Evolutionary conservation across 2,797 vertebrate genomes (phyloP).

Genomic region (Cacajao melanocephalus): DNA sequence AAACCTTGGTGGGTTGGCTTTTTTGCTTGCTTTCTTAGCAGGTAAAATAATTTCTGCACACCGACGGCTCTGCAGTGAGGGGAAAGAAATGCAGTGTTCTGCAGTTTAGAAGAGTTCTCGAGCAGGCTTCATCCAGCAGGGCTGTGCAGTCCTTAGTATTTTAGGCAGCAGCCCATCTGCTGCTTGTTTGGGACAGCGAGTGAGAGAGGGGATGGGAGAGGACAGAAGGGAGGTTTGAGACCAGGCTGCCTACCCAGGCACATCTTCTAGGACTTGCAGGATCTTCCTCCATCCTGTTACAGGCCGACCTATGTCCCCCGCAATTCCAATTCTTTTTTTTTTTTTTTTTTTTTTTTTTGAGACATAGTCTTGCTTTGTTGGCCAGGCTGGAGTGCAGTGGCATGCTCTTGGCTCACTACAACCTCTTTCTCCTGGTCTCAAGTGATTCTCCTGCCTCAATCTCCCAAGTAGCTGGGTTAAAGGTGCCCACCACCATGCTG

Average conservation of each 20-base stretch:
- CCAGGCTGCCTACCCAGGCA: background rate
- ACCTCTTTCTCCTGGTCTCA: background rate
- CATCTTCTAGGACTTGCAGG: background rate
- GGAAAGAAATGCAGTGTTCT: background rate
- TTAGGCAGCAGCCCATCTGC: background rate
- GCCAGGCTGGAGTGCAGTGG: background rate
- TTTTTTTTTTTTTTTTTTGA: too few relatives aligned
- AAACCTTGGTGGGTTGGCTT: background rate
- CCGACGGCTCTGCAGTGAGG: background rate
- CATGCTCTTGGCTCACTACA: background rate
- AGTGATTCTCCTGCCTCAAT: background rate
- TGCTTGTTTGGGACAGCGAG: background rate
- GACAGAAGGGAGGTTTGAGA: background rate
- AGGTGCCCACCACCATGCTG: background rate
- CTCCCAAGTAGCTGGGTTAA: background rate
- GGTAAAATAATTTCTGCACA: slow-evolving; percentile 41
- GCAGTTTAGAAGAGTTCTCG: background rate
- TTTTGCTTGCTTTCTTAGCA: slow-evolving; percentile 18
- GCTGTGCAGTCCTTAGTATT: background rate
- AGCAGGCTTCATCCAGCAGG: background rate
- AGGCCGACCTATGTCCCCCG: background rate
- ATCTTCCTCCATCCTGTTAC: too few relatives aligned
- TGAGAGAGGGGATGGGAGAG: background rate
- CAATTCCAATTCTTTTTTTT: background rate
- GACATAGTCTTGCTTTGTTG: background rate